Percentiles rank a stretch among this genome's conserved stretches.
Evolutionary conservation across 2,797 vertebrate species (phyloP).

Genomic region (Mus spretus): DNA sequence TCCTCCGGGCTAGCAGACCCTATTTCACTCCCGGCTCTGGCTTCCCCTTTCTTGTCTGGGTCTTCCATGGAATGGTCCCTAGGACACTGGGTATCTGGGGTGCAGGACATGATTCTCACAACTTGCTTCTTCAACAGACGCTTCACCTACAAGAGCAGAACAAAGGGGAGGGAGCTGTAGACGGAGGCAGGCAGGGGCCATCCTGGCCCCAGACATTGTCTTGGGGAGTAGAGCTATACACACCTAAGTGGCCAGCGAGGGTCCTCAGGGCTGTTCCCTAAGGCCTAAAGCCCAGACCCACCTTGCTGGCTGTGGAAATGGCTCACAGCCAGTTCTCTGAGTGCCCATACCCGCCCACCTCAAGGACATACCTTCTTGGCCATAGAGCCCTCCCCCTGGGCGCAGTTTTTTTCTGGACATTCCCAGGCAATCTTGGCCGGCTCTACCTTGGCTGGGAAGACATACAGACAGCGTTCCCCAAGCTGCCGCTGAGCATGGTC

Average conservation of each 20-base stretch:
- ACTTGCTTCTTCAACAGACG: constrained; percentile 96
- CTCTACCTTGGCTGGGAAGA: constrained; percentile 97
- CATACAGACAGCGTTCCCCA: constrained; percentile 96
- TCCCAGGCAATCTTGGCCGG: constrained; percentile 96
- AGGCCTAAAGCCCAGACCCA: constrained; percentile 58
- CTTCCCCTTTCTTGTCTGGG: constrained; percentile 81
- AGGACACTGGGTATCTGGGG: constrained; percentile 89
- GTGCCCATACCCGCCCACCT: not conserved
- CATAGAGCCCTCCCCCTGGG: constrained; percentile 95
- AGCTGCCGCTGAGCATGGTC: constrained; percentile 98
- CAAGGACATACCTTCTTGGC: constrained; percentile 93
- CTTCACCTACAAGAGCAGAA: constrained; percentile 90
- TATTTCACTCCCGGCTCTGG: constrained; percentile 79
- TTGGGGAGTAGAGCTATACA: not conserved
- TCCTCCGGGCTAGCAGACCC: constrained; percentile 81
- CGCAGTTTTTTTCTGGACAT: constrained; percentile 94
- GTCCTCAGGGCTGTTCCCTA: constrained; percentile 50
- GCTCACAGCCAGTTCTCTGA: constrained; percentile 66
- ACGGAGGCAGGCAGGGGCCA: not conserved
- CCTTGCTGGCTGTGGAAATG: constrained; percentile 66
- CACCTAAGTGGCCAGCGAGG: constrained; percentile 54
- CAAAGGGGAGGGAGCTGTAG: not conserved
- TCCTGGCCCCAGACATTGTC: not conserved
- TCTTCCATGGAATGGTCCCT: constrained; percentile 88
- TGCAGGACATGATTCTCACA: constrained; percentile 93